Evolutionary conservation across 1,140 invertebrate species (phyloP).

Genomic region (Cherax destructor): DNA sequence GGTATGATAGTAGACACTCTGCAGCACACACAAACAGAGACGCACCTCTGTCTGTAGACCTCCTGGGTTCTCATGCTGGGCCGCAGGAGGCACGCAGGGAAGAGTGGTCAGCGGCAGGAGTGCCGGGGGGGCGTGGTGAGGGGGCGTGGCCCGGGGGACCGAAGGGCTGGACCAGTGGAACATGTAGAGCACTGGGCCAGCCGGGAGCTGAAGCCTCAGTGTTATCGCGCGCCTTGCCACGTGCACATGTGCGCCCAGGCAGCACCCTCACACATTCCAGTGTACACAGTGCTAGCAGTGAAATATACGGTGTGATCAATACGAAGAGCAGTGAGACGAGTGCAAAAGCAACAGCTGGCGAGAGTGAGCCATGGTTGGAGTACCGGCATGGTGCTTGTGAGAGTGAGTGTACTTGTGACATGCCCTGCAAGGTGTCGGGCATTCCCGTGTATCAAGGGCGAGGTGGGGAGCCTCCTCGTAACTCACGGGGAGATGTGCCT

Average conservation of each 20-base stretch:
- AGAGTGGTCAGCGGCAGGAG: conserved; percentile 37
- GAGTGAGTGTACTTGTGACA: conserved; percentile 61
- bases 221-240: conserved; percentile 52
- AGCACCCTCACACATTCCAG: background rate
- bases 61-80: background rate
- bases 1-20: background rate
- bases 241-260: conserved; percentile 49
- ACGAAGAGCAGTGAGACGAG: background rate
- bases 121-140: conserved; percentile 41
- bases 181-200: conserved; percentile 70
- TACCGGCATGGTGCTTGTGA: conserved; percentile 47
- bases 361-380: conserved; percentile 39
- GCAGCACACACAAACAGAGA: background rate
- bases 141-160: conserved; percentile 40
- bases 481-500: conserved; percentile 49
- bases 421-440: conserved; percentile 71
- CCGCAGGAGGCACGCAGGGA: conserved; percentile 2
- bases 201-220: conserved; percentile 40
- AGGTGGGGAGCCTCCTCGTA: conserved; percentile 53
- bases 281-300: background rate
- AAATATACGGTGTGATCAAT: background rate
- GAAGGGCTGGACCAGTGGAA: conserved; percentile 54
- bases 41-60: background rate
- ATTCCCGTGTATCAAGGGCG: conserved; percentile 70
- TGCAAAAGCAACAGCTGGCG: background rate